A percentile compares a stretch with the other conserved stretches of the same genome.
These are phyloP conservation scores for Malacosoma neustria DNA, from an alignment of 2,888 invertebrate species.

Conservation along the genomic window DNA sequence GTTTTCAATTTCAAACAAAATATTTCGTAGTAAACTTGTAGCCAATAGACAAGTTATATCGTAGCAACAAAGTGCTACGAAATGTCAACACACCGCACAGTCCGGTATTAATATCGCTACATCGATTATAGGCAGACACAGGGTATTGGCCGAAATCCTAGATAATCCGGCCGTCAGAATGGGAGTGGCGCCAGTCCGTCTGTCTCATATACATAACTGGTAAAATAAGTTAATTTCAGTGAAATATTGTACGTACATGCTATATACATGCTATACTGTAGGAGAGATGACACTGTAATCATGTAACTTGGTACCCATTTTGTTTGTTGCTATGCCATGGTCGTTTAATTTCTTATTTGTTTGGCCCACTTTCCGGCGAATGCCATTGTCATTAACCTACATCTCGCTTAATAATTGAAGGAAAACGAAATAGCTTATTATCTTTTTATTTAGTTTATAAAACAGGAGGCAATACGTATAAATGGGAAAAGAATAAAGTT, in stretches of 20 bases:
- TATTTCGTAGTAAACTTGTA: constrained; percentile 18
- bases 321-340: background rate
- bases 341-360: background rate
- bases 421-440: background rate
- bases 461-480: background rate
- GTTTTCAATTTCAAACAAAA: too few species aligned
- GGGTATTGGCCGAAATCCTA: constrained; percentile 20
- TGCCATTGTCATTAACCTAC: background rate
- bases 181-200: constrained; percentile 43
- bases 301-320: constrained; percentile 27
- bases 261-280: constrained; percentile 24
- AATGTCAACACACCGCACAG: constrained; percentile 1
- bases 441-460: background rate
- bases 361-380: background rate
- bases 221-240: constrained; percentile 52
- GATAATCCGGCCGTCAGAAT: constrained; percentile 22
- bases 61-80: constrained; percentile 9
- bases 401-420: background rate
- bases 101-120: constrained; percentile 7
- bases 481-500: too few species aligned
- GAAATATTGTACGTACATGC: constrained; percentile 36
- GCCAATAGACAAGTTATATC: constrained; percentile 7
- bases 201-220: constrained; percentile 38
- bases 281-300: constrained; percentile 10
- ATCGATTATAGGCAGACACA: constrained; percentile 13